Evolutionary conservation across 2,113 vertebrate genomes (phyloP).

Genomic region (Holacanthus passer): DNA sequence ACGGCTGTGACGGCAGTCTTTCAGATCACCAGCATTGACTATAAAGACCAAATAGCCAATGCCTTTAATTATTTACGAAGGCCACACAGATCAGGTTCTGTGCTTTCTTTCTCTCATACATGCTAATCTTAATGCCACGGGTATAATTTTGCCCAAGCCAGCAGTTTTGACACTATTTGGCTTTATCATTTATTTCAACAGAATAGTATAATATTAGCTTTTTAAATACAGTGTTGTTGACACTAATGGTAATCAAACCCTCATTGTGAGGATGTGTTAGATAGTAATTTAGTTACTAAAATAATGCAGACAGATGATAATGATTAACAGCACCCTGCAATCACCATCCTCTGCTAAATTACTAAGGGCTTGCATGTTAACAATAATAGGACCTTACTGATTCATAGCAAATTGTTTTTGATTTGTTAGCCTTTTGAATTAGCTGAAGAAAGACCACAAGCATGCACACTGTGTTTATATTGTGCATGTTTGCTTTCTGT

Average conservation of each 20-base stretch:
- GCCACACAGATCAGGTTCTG: slow-evolving; percentile 60
- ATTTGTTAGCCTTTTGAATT: slow-evolving; percentile 22
- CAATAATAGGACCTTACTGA: not conserved
- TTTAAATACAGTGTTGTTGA: not conserved
- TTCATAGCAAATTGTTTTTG: not conserved
- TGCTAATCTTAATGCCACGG: slow-evolving; percentile 10
- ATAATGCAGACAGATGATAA: slow-evolving; percentile 1
- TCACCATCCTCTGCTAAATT: slow-evolving; percentile 22
- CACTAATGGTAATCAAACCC: not conserved
- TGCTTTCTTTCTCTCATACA: not conserved
- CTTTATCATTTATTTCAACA: slow-evolving; percentile 3
- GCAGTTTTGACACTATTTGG: not conserved
- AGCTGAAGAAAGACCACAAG: slow-evolving; percentile 15
- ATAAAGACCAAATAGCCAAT: slow-evolving; percentile 44
- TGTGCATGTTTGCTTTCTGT: slow-evolving; percentile 2
- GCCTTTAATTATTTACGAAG: slow-evolving; percentile 67
- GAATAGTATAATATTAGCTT: not conserved
- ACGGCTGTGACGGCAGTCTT: slow-evolving; percentile 14
- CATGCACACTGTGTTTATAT: not conserved
- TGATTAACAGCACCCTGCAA: slow-evolving; percentile 18
- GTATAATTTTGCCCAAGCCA: not conserved
- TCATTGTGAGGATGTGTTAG: not conserved
- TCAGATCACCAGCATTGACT: not conserved
- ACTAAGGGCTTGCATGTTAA: not conserved
- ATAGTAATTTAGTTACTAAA: slow-evolving; percentile 7